phyloP scores from a whole-genome alignment of 2,113 vertebrate genomes.

The Xiphophorus maculatus region DNA sequence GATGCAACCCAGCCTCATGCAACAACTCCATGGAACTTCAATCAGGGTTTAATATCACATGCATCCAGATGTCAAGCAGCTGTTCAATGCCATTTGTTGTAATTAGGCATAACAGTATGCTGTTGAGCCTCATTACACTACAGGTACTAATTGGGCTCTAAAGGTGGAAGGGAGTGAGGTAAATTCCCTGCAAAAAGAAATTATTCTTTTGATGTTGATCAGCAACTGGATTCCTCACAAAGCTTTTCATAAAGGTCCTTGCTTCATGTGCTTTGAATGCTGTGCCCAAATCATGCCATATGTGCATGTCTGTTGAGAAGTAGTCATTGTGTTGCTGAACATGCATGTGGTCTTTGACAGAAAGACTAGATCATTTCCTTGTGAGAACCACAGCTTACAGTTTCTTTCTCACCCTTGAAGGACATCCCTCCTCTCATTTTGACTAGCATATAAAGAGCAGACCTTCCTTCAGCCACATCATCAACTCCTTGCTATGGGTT shows the following conservation, averaged over 20 bases:
- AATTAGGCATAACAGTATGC: slow-evolving; percentile 80
- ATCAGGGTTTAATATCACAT: slow-evolving; percentile 35
- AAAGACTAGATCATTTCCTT: slow-evolving; percentile 30
- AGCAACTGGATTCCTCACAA: slow-evolving; percentile 51
- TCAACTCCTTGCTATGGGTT: slow-evolving; percentile 26
- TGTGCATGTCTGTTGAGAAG: slow-evolving; percentile 27
- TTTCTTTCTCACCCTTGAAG: slow-evolving; percentile 57
- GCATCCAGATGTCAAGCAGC: slow-evolving; percentile 71
- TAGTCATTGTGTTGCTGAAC: slow-evolving; percentile 29
- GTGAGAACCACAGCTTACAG: slow-evolving; percentile 27
- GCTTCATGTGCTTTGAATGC: slow-evolving; percentile 9
- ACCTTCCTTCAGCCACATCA: slow-evolving; percentile 18
- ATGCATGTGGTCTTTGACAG: slow-evolving; percentile 20
- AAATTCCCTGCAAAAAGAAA: slow-evolving; percentile 73
- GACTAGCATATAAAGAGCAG: slow-evolving; percentile 31
- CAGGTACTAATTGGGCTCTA: slow-evolving; percentile 76
- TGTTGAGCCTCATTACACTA: slow-evolving; percentile 78
- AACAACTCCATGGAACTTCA: slow-evolving; percentile 35
- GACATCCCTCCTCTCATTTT: slow-evolving; percentile 24
- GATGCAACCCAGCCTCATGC: slow-evolving; percentile 42
- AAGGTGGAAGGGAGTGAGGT: slow-evolving; percentile 67
- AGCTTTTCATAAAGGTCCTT: slow-evolving; percentile 47
- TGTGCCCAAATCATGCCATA: slow-evolving; percentile 19
- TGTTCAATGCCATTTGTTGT: slow-evolving; percentile 81
- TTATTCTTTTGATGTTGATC: slow-evolving; percentile 75